phyloP scores from a whole-genome alignment of 2,797 vertebrate species.

The Tokudaia muenninki region DNA sequence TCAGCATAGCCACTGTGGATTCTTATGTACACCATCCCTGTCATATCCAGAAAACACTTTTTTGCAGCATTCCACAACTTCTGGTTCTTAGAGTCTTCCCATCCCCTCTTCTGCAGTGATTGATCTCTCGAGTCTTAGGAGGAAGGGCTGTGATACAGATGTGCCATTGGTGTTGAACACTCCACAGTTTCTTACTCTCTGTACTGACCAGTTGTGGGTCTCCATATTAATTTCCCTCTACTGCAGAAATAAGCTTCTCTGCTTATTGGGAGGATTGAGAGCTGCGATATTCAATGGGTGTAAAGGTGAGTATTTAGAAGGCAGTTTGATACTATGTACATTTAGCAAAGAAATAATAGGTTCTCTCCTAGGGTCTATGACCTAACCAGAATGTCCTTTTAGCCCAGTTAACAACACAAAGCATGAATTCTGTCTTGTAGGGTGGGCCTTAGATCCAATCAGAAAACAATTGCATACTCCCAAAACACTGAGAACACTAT shows the following conservation, averaged over 20 bases:
- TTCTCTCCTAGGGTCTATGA: background rate
- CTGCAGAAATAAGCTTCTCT: background rate
- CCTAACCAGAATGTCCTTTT: background rate
- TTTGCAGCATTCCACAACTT: background rate
- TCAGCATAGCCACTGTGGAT: background rate
- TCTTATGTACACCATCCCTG: background rate
- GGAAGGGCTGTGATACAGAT: background rate
- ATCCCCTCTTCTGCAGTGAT: background rate
- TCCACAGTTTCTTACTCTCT: background rate
- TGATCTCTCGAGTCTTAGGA: background rate
- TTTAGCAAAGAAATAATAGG: background rate
- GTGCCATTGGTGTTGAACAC: background rate
- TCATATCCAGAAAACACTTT: background rate
- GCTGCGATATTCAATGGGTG: background rate
- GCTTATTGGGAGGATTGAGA: background rate
- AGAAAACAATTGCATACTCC: background rate
- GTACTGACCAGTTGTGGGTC: background rate
- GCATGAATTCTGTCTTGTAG: background rate
- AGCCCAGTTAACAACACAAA: background rate
- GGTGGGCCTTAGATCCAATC: background rate
- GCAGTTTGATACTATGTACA: background rate
- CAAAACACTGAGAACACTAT: background rate
- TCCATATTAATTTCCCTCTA: background rate
- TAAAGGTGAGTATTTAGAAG: background rate
- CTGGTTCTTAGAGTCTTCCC: background rate